Base-by-base conservation (phyloP, 37 sponge, comb jelly and placozoan species). In the Beroe ovata region DNA sequence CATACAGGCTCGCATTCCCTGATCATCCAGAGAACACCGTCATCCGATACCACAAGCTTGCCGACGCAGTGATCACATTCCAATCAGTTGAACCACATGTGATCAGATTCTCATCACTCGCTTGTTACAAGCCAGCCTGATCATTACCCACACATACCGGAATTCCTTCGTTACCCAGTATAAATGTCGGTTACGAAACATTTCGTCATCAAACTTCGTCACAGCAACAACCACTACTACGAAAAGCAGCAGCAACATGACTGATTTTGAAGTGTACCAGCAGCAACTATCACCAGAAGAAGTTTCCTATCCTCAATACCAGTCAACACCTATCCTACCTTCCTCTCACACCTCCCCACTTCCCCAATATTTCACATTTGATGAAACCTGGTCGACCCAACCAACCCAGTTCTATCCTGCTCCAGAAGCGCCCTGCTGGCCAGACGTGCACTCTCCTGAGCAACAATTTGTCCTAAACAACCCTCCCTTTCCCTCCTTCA, bases 291-390 rank as follows among this genome's bases (percentile, higher is more conserved):
- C 54, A 16, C 54, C 54, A 47, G 54, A 47, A 47, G 54, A 47
- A 16, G 54, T 47, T 11, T 16, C 54, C 54, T 47, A 47, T 11
- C 54, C 54, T 6, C 6, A 11, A 11, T 47, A 16, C 54, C 54
- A 47, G 11, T 47, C 54, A 16, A 47, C 54, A 16, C 54, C 54
- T 6, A 47, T 11, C 54, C 11, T 47, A 6, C 69, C 30, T 1
- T 66, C 69, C 25, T 37, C 32, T 4, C 25, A 14, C 69, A 47
- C 69, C 29, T 14, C 69, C 69, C 36, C 69, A 66, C 8, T 66
- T 3, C 36, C 69, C 29, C 32, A 34, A 34, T 66, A 34, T 37
- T 66, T 66, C 69, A 66, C 69, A 32, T 66, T 66, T 66, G 69
- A 66, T 32, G 69, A 66, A 1, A 18, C 30, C 4, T 66, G 69